Base-by-base conservation (phyloP, 2,888 invertebrate genomes). In the Ichneumoninae sp. region DNA sequence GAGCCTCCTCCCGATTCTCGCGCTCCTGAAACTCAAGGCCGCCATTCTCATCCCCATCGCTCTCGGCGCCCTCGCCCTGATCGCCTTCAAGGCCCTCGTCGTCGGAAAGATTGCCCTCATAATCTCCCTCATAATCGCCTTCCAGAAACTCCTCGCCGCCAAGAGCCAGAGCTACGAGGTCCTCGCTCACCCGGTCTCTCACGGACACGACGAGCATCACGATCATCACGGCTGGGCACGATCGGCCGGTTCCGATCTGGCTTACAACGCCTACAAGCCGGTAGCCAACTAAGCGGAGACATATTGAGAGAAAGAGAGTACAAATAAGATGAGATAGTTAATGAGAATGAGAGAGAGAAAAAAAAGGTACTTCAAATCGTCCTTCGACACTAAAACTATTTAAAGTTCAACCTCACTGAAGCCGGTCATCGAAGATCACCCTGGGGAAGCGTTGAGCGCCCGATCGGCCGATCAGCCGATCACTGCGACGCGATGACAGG, bases 21-120 rank as follows among this genome's bases (percentile, higher is more conserved):
- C 97, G 90, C 95, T 97, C 80, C 94, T 97, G 92, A 97, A 97
- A 91, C 94, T 97, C 93, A 97, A 97, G 94, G 96, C 96, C 82
- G 97, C 97, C 87, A 96, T 96, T 44, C 94, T 97, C 86, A 96
- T 97, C 89, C 97, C 97, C 44, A 94, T 97, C 88, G 96, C 96
- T 90, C 95, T 97, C 81, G 97, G 96, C 88, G 95, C 95, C 88
- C 95, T 97, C 90, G 97, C 97, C 77, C 95, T 97, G 86, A 95
- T 97, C 66, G 97, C 97, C 60, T 95, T 97, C 95, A 97, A 98
- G 95, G 97, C 97, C 85, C 95, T 98, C 88, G 94, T 97, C 91
- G 95, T 97, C 88, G 97, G 97, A 90, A 98, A 98, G 95, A 96
- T 97, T 85, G 97, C 97, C 3, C 95, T 98, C 30, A 94, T 97